phyloP scores from a whole-genome alignment of 1,140 invertebrate species.

The Vanessa atalanta region DNA sequence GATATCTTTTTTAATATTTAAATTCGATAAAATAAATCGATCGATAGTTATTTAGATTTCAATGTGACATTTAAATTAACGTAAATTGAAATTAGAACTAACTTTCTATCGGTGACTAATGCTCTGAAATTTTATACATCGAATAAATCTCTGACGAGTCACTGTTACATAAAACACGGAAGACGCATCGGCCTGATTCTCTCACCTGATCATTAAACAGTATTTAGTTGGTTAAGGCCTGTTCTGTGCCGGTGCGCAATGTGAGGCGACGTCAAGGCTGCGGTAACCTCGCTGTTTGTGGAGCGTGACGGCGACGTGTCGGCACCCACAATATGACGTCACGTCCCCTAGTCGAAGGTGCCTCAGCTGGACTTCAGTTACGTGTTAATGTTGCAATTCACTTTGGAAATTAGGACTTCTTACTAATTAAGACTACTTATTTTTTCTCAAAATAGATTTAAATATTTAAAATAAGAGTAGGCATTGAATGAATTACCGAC shows the following conservation, averaged over 20 bases:
- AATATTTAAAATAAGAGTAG: neutral
- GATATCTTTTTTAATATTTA: too few relatives aligned
- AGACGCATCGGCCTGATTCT: slow-evolving; percentile 22
- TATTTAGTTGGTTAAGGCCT: slow-evolving; percentile 31
- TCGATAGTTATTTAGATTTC: too few relatives aligned
- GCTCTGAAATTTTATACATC: neutral
- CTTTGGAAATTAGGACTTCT: neutral
- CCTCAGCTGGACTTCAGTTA: slow-evolving; percentile 9
- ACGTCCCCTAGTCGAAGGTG: slow-evolving; percentile 35
- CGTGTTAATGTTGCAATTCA: neutral
- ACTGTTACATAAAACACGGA: slow-evolving; percentile 25
- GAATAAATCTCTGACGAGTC: neutral
- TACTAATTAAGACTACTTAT: neutral
- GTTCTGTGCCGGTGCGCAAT: slow-evolving; percentile 62
- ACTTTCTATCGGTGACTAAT: too few relatives aligned
- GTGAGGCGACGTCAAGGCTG: slow-evolving; percentile 74
- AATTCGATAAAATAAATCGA: too few relatives aligned
- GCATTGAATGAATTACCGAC: too few relatives aligned
- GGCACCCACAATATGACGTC: slow-evolving; percentile 76
- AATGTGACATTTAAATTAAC: too few relatives aligned
- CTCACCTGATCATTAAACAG: slow-evolving; percentile 17
- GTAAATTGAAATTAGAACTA: too few relatives aligned
- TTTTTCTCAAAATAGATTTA: neutral
- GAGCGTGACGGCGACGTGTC: slow-evolving; percentile 74
- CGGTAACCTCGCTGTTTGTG: slow-evolving; percentile 76